phyloP scores from a whole-genome alignment of 2,888 invertebrate species.

The Drosophila siamana region DNA sequence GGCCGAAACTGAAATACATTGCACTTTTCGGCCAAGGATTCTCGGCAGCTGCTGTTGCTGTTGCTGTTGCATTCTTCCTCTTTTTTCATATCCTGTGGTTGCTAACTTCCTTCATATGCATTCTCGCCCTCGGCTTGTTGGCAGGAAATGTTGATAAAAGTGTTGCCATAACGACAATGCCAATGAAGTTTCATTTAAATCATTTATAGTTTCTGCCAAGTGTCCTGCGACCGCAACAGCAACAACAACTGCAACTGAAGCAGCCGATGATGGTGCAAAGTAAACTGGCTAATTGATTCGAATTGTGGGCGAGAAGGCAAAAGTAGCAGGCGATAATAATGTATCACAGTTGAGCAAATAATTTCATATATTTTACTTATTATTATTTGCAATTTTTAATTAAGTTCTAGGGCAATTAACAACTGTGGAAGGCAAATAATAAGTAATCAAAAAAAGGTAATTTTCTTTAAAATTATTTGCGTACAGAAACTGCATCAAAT shows the following conservation, averaged over 20 bases:
- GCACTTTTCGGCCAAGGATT: conserved; percentile 58
- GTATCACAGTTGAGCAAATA: too few relatives aligned
- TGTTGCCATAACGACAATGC: conserved; percentile 59
- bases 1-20: conserved; percentile 56
- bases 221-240: neutral
- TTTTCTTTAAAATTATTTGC: too few relatives aligned
- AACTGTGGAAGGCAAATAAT: too few relatives aligned
- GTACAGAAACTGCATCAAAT: too few relatives aligned
- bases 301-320: neutral
- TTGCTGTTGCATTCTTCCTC: too few relatives aligned
- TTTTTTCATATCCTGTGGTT: conserved; percentile 71
- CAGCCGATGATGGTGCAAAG: conserved; percentile 4
- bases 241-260: too few relatives aligned
- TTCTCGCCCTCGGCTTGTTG: conserved; percentile 35
- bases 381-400: too few relatives aligned
- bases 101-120: conserved; percentile 56
- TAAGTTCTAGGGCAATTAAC: too few relatives aligned
- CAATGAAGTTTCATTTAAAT: conserved; percentile 59
- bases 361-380: too few relatives aligned
- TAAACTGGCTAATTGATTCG: conserved; percentile 44
- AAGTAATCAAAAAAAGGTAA: too few relatives aligned
- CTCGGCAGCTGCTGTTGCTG: conserved; percentile 48
- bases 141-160: conserved; percentile 71
- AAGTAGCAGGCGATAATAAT: neutral
- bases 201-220: conserved; percentile 51